Percentiles rank a stretch among this genome's conserved stretches.
phyloP scores from a whole-genome alignment of 2,888 invertebrate genomes.

The Junonia oenone region DNA sequence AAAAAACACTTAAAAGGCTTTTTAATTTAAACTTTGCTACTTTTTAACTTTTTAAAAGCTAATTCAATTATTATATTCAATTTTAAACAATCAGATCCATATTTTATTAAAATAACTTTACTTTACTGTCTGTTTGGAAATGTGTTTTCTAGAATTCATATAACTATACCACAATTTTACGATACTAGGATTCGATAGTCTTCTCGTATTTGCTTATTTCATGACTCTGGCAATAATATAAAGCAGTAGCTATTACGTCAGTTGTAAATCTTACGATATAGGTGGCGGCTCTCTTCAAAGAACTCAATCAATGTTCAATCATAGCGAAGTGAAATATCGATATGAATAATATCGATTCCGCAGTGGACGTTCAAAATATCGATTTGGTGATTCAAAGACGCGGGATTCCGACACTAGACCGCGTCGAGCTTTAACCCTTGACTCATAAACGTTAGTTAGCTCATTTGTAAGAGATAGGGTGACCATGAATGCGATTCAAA shows the following conservation, averaged over 20 bases:
- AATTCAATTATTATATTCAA: too few relatives aligned
- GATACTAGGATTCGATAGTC: not conserved
- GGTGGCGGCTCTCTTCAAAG: slow-evolving; percentile 54
- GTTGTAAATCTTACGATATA: slow-evolving; percentile 57
- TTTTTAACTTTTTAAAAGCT: too few relatives aligned
- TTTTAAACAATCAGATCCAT: too few relatives aligned
- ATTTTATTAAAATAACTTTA: too few relatives aligned
- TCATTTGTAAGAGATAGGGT: slow-evolving; percentile 67
- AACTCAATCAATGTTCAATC: slow-evolving; percentile 69
- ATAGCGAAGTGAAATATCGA: slow-evolving; percentile 57
- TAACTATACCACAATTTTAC: too few relatives aligned
- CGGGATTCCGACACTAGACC: slow-evolving; percentile 65
- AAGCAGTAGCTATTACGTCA: slow-evolving; percentile 38
- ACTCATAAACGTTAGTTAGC: slow-evolving; percentile 53
- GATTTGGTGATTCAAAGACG: slow-evolving; percentile 46
- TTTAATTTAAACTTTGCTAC: too few relatives aligned
- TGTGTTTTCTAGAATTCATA: too few relatives aligned
- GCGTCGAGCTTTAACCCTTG: slow-evolving; percentile 66
- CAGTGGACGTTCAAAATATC: slow-evolving; percentile 42
- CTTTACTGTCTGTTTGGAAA: too few relatives aligned
- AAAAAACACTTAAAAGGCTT: too few relatives aligned
- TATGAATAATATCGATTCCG: slow-evolving; percentile 13
- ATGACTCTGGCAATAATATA: slow-evolving; percentile 11
- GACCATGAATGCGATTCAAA: slow-evolving; percentile 40
- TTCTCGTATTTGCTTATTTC: slow-evolving; percentile 2